Evolutionary conservation across 2,888 invertebrate genomes (phyloP).

Genomic region (Unio delphinus): DNA sequence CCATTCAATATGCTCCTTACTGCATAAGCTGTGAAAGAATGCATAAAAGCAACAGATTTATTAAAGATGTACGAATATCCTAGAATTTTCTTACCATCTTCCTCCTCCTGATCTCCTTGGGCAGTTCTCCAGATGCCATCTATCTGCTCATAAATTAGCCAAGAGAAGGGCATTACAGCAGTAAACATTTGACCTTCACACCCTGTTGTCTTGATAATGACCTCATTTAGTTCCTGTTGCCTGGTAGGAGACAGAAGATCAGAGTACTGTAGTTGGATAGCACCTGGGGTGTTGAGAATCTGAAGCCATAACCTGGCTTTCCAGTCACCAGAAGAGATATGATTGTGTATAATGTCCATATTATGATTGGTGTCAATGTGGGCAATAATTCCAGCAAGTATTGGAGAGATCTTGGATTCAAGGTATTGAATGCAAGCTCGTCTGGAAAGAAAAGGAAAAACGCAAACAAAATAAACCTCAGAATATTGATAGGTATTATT

Average conservation of each 20-base stretch:
- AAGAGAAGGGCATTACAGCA: conserved; percentile 57
- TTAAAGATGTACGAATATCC: too few species aligned
- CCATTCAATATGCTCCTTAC: too few species aligned
- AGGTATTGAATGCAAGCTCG: conserved; percentile 50
- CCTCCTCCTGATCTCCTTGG: conserved; percentile 4
- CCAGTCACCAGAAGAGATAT: conserved; percentile 29
- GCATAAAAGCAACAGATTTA: too few species aligned
- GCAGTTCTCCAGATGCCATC: conserved; percentile 23
- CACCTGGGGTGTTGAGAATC: conserved; percentile 40
- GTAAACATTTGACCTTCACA: conserved; percentile 36
- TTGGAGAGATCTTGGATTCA: conserved; percentile 56
- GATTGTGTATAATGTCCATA: conserved; percentile 46
- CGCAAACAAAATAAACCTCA: too few species aligned
- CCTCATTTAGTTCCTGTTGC: conserved; percentile 45
- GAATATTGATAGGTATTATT: too few species aligned
- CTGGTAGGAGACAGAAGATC: conserved; percentile 39
- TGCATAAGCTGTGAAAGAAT: too few species aligned
- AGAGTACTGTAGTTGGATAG: conserved; percentile 37
- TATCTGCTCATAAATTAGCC: conserved; percentile 42
- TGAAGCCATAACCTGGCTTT: conserved; percentile 50
- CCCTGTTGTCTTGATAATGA: conserved; percentile 47
- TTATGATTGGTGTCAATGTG: conserved; percentile 60
- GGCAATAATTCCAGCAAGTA: conserved; percentile 61
- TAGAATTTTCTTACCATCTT: conserved; percentile 3
- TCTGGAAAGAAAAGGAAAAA: conserved; percentile 26